These are phyloP conservation scores for Epinephelus malabaricus DNA, from an alignment of 2,797 vertebrate genomes.

Conservation along the genomic window DNA sequence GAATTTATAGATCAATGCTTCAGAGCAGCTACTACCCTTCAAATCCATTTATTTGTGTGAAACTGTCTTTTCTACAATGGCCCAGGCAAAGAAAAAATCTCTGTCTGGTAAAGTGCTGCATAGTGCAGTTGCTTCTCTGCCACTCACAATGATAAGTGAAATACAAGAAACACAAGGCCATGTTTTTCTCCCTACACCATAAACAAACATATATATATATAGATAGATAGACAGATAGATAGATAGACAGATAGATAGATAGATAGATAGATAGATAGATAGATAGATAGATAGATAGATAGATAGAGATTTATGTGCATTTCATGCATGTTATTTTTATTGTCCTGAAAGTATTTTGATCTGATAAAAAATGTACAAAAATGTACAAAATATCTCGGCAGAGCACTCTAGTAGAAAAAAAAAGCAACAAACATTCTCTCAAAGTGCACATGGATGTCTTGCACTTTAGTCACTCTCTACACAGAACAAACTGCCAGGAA, in stretches of 20 bases:
- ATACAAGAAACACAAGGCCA: neutral
- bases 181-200: neutral
- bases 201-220: neutral
- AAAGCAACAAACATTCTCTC: neutral
- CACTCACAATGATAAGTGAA: neutral
- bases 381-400: neutral
- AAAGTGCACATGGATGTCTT: neutral
- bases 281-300: no score
- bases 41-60: constrained; percentile 12
- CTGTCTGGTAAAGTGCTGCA: neutral
- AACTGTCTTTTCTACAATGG: constrained; percentile 12
- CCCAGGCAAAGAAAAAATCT: constrained; percentile 2
- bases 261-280: no score
- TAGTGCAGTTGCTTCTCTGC: neutral
- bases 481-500: neutral
- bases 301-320: no score
- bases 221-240: no score
- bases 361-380: neutral
- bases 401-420: neutral
- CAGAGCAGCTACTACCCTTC: neutral
- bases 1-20: constrained; percentile 8
- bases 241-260: no score
- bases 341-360: neutral
- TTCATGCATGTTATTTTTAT: neutral
- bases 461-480: neutral